phyloP scores from a whole-genome alignment of 2,113 vertebrate species.

The Phainopepla nitens region DNA sequence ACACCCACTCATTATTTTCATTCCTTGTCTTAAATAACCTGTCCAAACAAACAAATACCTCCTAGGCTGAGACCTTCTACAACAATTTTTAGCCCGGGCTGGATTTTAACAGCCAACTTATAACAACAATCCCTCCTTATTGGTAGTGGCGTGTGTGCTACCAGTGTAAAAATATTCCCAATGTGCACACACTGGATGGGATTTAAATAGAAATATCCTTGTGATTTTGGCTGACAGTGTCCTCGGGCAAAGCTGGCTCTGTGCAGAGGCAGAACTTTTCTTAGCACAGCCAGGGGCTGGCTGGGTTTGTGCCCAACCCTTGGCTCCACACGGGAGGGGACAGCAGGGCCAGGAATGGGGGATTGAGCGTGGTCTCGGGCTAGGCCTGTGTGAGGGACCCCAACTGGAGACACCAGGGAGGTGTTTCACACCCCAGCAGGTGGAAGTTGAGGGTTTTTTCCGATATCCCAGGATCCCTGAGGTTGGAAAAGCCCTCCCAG shows the following conservation, averaged over 20 bases:
- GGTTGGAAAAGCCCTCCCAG: background rate
- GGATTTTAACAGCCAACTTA: conserved; percentile 7
- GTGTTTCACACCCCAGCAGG: background rate
- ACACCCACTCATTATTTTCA: conserved; percentile 30
- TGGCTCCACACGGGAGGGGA: background rate
- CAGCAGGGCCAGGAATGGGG: background rate
- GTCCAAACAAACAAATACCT: conserved; percentile 44
- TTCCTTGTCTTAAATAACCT: conserved; percentile 46
- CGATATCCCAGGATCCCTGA: accelerated
- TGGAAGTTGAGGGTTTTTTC: accelerated
- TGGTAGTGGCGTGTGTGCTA: conserved; percentile 18
- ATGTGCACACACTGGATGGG: background rate
- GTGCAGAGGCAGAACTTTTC: conserved; percentile 17
- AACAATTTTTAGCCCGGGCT: conserved; percentile 28
- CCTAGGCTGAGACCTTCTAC: background rate
- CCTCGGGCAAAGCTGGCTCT: background rate
- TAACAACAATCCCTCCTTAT: conserved; percentile 20
- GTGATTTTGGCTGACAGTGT: conserved; percentile 59
- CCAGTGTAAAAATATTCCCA: conserved; percentile 43
- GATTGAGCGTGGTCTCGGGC: background rate
- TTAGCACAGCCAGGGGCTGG: background rate
- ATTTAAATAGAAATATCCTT: conserved; percentile 61
- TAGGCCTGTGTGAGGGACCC: background rate
- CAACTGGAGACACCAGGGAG: background rate
- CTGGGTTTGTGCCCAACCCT: background rate